Base-by-base conservation (phyloP, 2,797 vertebrate genomes). In the Sebastes steindachneri region DNA sequence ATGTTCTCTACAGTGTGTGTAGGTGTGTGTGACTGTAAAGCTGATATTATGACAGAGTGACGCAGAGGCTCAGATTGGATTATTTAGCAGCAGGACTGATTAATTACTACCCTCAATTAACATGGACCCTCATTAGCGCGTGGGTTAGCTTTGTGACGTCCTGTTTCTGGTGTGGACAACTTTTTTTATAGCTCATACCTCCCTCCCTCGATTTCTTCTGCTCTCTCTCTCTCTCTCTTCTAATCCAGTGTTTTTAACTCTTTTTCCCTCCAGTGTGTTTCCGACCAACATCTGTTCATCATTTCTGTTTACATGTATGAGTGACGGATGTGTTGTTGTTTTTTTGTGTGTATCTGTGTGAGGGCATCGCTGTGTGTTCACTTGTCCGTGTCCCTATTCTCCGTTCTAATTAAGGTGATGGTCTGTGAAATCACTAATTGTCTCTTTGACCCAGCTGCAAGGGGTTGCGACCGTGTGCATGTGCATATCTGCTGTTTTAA, bases 371-470 rank as follows among this genome's bases (percentile, higher is more conserved):
- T 66, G 68, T 51, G 70, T 70, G 48, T 88, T 69, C 21, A 28
- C 29, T 31, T 82, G 45, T 87, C 80, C 73, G 70, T 54, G 70
- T 89, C 66, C 70, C 80, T 88, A 51, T 82, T 75, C 79, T 83
- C 82, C 4, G 2, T 82, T 83, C 53, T 89, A 92, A 92, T 94
- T 91, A 90, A 88, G 57, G 77, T 73, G 77, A 85, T 79, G 71
- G 81, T 85, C 72, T 91, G 85, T 92, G 69, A 89, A 91, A 89
- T 90, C 7, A 5, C 77, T 89, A 91, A 92, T 84, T 90, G 68
- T 76, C 62, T 86, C 68, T 92, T 79, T 89, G 75, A 86, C 85
- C 73, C 58, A 63, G 25, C 64, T 53, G n/a, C 70, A 71, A 53
- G 51, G 21, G 64, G 19, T 5, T 31, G 58, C 7, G 33, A 33